These are phyloP conservation scores for Dendrocopos noguchii DNA, from an alignment of 2,113 vertebrate genomes.

Conservation along the genomic window DNA sequence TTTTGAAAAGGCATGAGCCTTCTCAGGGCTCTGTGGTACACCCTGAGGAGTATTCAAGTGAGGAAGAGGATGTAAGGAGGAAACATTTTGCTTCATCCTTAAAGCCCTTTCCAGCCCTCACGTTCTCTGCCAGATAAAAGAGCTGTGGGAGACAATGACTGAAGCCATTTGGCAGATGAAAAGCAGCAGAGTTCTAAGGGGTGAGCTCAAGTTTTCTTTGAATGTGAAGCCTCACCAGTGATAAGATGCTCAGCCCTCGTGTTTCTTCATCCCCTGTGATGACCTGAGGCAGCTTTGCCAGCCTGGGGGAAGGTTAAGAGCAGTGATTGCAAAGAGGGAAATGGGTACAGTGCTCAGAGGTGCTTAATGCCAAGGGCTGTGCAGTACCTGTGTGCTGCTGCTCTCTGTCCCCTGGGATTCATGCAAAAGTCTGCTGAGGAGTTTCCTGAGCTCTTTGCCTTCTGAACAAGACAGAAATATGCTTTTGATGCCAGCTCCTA, in stretches of 20 bases:
- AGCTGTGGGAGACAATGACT: neutral
- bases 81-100: neutral
- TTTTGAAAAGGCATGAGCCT: neutral
- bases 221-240: neutral
- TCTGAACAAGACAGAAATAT: neutral
- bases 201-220: neutral
- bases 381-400: neutral
- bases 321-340: neutral
- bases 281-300: neutral
- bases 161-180: neutral
- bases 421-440: neutral
- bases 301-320: neutral
- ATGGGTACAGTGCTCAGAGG: neutral
- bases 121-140: accelerated
- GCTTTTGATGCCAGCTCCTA: neutral
- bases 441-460: neutral
- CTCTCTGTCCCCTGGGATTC: neutral
- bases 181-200: neutral
- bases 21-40: neutral
- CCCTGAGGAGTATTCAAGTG: neutral
- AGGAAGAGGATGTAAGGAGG: neutral
- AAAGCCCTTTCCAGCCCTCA: neutral
- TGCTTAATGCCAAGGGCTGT: neutral
- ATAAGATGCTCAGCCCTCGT: neutral
- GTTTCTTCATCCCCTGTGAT: neutral